Base-by-base conservation (phyloP, 2,113 vertebrate species). In the Megaceryle torquata region DNA sequence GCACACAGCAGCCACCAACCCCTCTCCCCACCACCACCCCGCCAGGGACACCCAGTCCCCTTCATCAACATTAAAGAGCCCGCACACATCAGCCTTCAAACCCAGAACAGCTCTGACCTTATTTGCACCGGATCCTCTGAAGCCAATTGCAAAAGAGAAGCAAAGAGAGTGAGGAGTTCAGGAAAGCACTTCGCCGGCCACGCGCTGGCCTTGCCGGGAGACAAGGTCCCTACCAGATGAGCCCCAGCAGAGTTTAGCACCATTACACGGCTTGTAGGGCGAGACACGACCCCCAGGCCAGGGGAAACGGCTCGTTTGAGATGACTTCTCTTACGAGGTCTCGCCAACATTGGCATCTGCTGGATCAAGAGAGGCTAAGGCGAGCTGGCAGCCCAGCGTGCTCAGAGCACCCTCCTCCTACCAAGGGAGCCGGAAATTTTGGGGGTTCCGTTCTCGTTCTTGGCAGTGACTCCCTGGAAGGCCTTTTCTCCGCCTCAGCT, bases 141-240 rank as follows among this genome's bases (percentile, higher is more conserved):
- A 97, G 98, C 98, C 94, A 97, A 97, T 93, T 94, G 96, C 94
- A 98, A 98, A 97, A 98, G 97, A 98, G 98, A 98, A 98, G 98
- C 94, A 96, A 83, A 98, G 48, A 98, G 37, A 94, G 97, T 98
- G 95, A 98, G 98, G 91, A 91, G 92, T 1, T 35, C 15, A 72
- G 4, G 90, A 63, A 44, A 56, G 7, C 4, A 37, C 65, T 11
- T 63, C 48, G 1, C 46, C 2, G 26, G 83, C 84, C 68, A 39
- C 12, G 26, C 15, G 4, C 41, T 16, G 72, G 82, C 82, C 82
- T 9, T 29, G 78, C 78, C 75, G 7, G 54, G 9, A 24, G 39
- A n/a, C 85, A n/a, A 35, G 61, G 29, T 22, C 77, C 89, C 93
- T 67, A 29, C 69, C 25, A 4, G 69, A 60, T 7, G 0, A 8